Percentiles rank a stretch among this genome's conserved stretches.
These are phyloP conservation scores for Chauna torquata DNA, from an alignment of 2,113 vertebrate genomes.

Conservation along the genomic window DNA sequence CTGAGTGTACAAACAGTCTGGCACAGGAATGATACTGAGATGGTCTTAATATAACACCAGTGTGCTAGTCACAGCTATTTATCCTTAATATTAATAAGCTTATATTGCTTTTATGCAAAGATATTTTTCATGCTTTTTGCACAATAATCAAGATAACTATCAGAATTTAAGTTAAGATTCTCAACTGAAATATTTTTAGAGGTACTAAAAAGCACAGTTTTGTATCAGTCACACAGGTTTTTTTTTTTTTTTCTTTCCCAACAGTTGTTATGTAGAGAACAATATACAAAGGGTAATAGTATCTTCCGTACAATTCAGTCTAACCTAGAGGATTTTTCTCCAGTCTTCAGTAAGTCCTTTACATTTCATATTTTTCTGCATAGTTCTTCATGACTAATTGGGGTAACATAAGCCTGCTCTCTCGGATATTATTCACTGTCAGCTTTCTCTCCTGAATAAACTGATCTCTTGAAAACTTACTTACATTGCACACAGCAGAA, in stretches of 20 bases:
- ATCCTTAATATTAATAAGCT: conserved; percentile 19
- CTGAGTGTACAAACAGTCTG: background rate
- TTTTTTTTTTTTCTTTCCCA: background rate
- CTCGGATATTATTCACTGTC: conserved; percentile 38
- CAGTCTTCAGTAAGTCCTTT: background rate
- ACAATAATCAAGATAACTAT: background rate
- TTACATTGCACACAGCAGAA: conserved; percentile 31
- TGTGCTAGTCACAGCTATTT: background rate
- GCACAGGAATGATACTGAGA: background rate
- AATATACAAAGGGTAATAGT: background rate
- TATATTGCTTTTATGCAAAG: background rate
- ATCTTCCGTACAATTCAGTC: background rate
- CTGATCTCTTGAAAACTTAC: conserved; percentile 49
- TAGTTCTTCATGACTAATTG: conserved; percentile 50
- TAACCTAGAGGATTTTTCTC: background rate
- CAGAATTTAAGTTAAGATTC: background rate
- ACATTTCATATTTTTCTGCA: conserved; percentile 22
- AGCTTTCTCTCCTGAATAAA: conserved; percentile 35
- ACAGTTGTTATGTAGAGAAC: background rate
- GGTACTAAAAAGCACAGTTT: background rate
- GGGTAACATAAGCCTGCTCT: conserved; percentile 33
- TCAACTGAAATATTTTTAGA: background rate
- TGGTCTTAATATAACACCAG: background rate
- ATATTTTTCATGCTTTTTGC: background rate
- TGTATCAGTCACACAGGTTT: background rate